Percentiles rank a stretch among this genome's conserved stretches.
Evolutionary conservation across 1,140 invertebrate genomes (phyloP).

Genomic region (Bombus waltoni): DNA sequence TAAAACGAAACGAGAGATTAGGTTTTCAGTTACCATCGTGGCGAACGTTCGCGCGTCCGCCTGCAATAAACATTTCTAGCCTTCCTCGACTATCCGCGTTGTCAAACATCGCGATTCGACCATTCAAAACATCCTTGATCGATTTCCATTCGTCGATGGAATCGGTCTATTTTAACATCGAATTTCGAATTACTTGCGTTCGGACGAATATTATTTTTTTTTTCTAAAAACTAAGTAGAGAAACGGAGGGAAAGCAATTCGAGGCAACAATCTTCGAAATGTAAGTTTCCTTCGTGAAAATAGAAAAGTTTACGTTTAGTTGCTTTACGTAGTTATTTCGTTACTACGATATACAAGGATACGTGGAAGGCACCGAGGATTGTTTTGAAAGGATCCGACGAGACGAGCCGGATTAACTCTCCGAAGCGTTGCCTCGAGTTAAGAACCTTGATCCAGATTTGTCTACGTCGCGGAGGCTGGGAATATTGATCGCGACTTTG

Average conservation of each 20-base stretch:
- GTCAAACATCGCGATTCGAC: neutral
- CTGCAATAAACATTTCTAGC: neutral
- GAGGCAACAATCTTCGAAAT: too few species aligned
- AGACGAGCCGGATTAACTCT: too few species aligned
- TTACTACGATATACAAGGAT: neutral
- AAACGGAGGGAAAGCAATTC: too few species aligned
- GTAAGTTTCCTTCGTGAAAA: too few species aligned
- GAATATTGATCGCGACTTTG: constrained; percentile 48
- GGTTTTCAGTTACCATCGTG: constrained; percentile 11
- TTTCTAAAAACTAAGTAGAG: too few species aligned
- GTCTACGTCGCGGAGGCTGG: constrained; percentile 11
- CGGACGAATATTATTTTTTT: too few species aligned
- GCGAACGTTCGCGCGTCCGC: neutral
- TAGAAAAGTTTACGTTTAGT: too few species aligned
- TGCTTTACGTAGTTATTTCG: neutral
- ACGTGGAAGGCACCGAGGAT: neutral
- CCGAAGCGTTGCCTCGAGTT: neutral
- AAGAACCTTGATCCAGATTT: constrained; percentile 34
- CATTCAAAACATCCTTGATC: neutral
- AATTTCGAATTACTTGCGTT: too few species aligned
- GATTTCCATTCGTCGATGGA: too few species aligned
- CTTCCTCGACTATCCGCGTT: too few species aligned
- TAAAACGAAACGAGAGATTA: constrained; percentile 27
- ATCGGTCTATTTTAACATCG: too few species aligned
- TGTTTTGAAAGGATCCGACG: neutral